Conservation (phyloP, 2,797 vertebrate species). For the Spea hammondii region DNA sequence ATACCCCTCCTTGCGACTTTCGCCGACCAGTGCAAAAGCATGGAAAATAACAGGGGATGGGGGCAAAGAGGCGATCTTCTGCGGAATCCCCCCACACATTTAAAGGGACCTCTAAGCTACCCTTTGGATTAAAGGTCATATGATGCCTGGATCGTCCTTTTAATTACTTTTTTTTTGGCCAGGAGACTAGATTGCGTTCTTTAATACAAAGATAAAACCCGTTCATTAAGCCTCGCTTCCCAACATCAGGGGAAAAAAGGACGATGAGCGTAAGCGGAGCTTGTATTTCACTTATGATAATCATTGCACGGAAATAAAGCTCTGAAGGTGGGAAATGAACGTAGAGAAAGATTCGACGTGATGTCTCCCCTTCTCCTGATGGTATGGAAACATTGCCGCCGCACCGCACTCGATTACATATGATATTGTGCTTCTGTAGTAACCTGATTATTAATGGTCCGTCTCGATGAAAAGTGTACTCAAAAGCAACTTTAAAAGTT, state of each 20-base stretch:
- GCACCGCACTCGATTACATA: conserved; percentile 20
- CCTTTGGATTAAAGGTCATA: too few species aligned
- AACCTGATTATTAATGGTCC: conserved; percentile 32
- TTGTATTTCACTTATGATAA: not conserved
- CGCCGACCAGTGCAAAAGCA: too few species aligned
- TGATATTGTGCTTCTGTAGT: conserved; percentile 3
- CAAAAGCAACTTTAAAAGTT: not conserved
- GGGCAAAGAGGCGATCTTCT: too few species aligned
- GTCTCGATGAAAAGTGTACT: conserved; percentile 16
- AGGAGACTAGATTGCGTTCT: too few species aligned
- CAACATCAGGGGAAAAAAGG: not conserved
- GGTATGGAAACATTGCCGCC: not conserved
- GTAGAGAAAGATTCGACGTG: not conserved
- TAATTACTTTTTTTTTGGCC: too few species aligned
- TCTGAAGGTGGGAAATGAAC: not conserved
- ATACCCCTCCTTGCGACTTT: too few species aligned
- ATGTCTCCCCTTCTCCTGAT: not conserved
- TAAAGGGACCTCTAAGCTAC: too few species aligned
- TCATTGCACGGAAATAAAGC: not conserved
- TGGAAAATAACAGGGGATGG: too few species aligned
- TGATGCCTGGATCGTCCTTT: too few species aligned
- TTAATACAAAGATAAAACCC: too few species aligned
- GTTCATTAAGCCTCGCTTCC: too few species aligned
- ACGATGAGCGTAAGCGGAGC: not conserved
- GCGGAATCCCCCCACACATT: too few species aligned